Evolutionary conservation across 2,888 invertebrate genomes (phyloP).

Genomic region (Torymus texanus): DNA sequence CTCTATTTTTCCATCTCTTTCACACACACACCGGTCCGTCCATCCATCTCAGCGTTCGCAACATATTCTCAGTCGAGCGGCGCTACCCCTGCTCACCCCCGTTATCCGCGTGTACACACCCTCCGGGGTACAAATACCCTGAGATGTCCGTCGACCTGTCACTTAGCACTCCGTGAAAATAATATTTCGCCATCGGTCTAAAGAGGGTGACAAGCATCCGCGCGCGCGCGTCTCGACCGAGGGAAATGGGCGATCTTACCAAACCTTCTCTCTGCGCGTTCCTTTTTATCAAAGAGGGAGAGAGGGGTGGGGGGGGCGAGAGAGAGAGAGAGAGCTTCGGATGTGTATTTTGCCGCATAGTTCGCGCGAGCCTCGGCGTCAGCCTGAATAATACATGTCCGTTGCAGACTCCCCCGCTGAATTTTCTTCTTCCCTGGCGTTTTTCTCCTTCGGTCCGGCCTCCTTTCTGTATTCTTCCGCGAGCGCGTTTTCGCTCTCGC

Average conservation of each 20-base stretch:
- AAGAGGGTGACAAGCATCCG: conserved; percentile 11
- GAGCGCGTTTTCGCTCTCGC: too few species aligned
- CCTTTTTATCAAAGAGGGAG: conserved; percentile 28
- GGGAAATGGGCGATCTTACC: too few species aligned
- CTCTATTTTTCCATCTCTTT: too few species aligned
- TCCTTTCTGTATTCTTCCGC: too few species aligned
- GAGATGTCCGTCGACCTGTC: conserved; percentile 68
- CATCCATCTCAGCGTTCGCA: not conserved
- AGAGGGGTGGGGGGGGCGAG: not conserved
- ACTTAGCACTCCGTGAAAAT: conserved; percentile 69
- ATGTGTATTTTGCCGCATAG: too few species aligned
- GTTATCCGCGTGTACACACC: conserved; percentile 47
- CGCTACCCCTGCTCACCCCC: not conserved
- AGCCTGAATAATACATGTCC: conserved; percentile 73
- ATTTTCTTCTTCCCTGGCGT: too few species aligned
- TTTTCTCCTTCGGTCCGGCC: too few species aligned
- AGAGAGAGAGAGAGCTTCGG: too few species aligned
- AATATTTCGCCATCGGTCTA: conserved; percentile 64
- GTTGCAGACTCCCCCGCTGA: conserved; percentile 59
- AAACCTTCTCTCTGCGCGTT: conserved; percentile 62
- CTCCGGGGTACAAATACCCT: conserved; percentile 62
- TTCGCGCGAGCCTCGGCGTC: conserved; percentile 60
- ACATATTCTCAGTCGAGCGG: not conserved
- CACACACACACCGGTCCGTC: too few species aligned
- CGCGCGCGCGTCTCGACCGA: conserved; percentile 39